Evolutionary conservation across 2,888 invertebrate species (phyloP).

Genomic region (Scaptomyza reducta): DNA sequence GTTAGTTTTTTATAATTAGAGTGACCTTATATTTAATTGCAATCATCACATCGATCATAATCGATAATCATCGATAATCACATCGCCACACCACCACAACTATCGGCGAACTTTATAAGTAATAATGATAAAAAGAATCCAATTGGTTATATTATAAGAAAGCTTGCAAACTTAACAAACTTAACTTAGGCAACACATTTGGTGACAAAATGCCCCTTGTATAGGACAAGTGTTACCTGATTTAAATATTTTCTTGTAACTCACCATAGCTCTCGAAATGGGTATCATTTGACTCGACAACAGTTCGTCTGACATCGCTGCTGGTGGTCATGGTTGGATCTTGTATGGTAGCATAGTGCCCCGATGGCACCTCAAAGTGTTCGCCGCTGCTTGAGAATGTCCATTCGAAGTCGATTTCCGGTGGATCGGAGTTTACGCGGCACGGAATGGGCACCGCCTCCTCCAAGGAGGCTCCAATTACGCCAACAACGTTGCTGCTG

Average conservation of each 20-base stretch:
- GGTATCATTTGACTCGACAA: constrained; percentile 84
- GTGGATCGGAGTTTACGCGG: constrained; percentile 94
- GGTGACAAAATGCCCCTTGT: no score
- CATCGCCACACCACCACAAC: not conserved
- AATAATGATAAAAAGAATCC: not conserved
- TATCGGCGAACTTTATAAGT: not conserved
- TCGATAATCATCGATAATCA: not conserved
- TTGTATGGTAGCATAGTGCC: constrained; percentile 86
- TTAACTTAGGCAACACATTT: no score
- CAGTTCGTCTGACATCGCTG: constrained; percentile 83
- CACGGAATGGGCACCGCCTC: constrained; percentile 93
- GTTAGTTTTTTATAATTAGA: not conserved
- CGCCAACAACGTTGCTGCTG: constrained; percentile 88
- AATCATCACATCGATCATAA: no score
- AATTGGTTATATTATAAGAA: not conserved
- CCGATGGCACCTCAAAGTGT: constrained; percentile 91
- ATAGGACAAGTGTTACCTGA: not conserved
- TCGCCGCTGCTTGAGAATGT: constrained; percentile 96
- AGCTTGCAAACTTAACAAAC: no score
- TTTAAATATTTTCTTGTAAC: constrained; percentile 22
- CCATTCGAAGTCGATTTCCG: constrained; percentile 94
- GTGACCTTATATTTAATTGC: no score
- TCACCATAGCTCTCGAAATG: constrained; percentile 84
- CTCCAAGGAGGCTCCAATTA: constrained; percentile 93
- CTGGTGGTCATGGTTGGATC: constrained; percentile 85